Evolutionary conservation across 2,113 vertebrate species (phyloP).

Genomic region (Nyctibius bracteatus): DNA sequence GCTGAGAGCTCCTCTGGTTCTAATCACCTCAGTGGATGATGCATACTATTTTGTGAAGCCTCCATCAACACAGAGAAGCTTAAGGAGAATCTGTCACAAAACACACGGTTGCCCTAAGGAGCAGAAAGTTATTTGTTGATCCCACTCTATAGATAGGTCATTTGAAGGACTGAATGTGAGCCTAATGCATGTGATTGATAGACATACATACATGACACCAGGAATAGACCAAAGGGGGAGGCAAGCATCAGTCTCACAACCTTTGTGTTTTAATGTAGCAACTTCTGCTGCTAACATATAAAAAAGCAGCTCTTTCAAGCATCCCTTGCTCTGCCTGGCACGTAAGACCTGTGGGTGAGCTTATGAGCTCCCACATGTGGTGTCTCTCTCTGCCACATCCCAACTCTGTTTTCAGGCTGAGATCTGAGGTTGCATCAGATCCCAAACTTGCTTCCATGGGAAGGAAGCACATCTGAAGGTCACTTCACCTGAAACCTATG

Average conservation of each 20-base stretch:
- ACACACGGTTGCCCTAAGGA: background rate
- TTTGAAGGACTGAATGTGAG: background rate
- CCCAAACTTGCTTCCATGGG: background rate
- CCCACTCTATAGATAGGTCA: background rate
- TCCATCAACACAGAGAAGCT: background rate
- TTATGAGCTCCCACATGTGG: rapidly evolving
- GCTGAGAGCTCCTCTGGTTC: background rate
- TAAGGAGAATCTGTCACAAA: background rate
- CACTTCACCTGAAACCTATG: background rate
- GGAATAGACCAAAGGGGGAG: background rate
- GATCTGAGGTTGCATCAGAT: background rate
- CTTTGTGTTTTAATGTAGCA: background rate
- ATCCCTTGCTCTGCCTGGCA: background rate
- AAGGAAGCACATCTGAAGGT: background rate
- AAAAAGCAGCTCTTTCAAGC: background rate
- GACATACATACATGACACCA: background rate
- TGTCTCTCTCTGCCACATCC: background rate
- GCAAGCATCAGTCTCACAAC: background rate
- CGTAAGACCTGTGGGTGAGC: background rate
- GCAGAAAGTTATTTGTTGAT: background rate
- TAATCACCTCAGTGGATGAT: background rate
- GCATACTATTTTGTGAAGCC: background rate
- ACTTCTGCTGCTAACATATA: background rate
- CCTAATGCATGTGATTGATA: background rate
- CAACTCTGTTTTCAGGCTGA: background rate